Conservation (phyloP, 2,797 vertebrate genomes). For the Melopsittacus undulatus region DNA sequence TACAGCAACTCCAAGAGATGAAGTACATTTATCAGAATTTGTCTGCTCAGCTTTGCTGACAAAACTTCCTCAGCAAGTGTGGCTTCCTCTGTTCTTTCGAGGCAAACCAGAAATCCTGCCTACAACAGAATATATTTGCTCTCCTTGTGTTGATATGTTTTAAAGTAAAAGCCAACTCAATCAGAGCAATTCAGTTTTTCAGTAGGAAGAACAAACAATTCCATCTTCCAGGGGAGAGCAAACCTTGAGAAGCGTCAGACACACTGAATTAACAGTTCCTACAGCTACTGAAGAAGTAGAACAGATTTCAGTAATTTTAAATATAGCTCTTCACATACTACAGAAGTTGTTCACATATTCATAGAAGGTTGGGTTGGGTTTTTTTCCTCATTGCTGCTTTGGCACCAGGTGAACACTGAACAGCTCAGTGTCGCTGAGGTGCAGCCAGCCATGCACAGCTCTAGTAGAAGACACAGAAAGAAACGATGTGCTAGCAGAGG, state of each 20-base stretch:
- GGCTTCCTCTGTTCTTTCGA: background rate
- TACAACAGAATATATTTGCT: background rate
- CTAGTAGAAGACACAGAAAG: background rate
- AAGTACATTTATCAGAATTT: background rate
- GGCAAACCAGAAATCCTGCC: background rate
- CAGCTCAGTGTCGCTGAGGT: background rate
- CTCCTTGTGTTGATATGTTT: background rate
- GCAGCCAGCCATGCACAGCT: background rate
- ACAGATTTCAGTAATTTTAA: background rate
- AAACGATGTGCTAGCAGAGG: background rate
- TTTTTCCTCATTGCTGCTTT: background rate
- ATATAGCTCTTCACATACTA: background rate
- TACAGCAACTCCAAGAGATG: background rate
- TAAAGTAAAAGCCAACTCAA: background rate
- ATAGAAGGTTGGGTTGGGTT: background rate
- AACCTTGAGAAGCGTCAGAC: background rate
- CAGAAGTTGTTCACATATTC: background rate
- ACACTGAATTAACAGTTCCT: background rate
- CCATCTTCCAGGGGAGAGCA: background rate
- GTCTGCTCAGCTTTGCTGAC: background rate
- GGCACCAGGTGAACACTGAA: background rate
- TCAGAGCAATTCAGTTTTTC: background rate
- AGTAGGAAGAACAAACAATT: background rate
- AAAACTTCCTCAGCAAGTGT: background rate
- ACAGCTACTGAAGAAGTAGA: background rate